A percentile compares a stretch with the other conserved stretches of the same genome.
phyloP scores from a whole-genome alignment of 2,888 invertebrate genomes.

The Frankliniella intonsa region DNA sequence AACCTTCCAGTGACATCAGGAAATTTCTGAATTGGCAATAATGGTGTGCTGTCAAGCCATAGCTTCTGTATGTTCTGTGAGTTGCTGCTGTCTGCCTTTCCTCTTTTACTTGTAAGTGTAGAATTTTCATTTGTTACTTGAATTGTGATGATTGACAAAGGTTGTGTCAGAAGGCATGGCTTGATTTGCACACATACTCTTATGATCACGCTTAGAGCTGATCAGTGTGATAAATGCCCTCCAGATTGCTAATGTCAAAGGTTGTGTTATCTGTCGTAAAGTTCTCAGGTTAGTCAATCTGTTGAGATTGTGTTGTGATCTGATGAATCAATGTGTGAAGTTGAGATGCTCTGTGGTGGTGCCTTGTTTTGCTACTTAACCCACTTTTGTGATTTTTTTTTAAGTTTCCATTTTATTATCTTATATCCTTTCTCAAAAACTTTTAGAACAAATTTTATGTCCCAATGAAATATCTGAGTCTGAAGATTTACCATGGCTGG shows the following conservation, averaged over 20 bases:
- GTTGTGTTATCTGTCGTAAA: background rate
- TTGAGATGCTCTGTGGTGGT: background rate
- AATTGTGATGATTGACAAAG: conserved; percentile 10
- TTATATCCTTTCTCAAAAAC: background rate
- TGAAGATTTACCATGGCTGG: background rate
- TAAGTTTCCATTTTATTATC: background rate
- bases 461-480: background rate
- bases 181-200: conserved; percentile 3
- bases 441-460: background rate
- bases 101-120: background rate
- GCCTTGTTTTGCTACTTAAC: conserved; percentile 22
- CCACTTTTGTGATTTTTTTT: background rate
- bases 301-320: background rate
- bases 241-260: conserved; percentile 12
- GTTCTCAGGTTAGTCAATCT: conserved; percentile 8
- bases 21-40: conserved; percentile 8
- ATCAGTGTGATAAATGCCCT: conserved; percentile 18
- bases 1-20: background rate
- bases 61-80: background rate
- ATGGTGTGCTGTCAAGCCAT: conserved; percentile 17
- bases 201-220: background rate
- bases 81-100: background rate
- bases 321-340: background rate
- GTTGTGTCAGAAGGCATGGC: background rate
- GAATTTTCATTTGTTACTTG: background rate